phyloP scores from a whole-genome alignment of 2,113 vertebrate species.

The Monopterus albus region DNA sequence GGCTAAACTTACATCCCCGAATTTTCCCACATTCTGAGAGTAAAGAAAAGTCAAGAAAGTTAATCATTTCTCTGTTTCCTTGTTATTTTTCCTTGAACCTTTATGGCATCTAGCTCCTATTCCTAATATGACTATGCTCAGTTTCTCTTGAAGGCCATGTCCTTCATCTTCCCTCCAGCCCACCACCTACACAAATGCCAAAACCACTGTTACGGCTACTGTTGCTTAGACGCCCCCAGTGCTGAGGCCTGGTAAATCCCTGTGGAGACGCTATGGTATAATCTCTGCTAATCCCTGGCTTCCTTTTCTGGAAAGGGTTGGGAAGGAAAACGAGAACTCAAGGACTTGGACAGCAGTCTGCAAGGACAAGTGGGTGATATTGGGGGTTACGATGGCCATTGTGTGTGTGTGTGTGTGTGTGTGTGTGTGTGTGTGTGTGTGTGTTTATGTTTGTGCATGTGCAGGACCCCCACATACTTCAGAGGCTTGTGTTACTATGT shows the following conservation, averaged over 20 bases:
- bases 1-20: constrained; percentile 35
- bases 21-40: constrained; percentile 57
- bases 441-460: too few species aligned
- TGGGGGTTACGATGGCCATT: neutral
- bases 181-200: constrained; percentile 15
- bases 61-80: neutral
- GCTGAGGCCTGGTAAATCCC: constrained; percentile 41
- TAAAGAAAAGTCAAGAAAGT: constrained; percentile 9
- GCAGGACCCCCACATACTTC: constrained; percentile 70
- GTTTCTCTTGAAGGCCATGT: neutral
- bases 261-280: constrained; percentile 53
- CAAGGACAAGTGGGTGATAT: constrained; percentile 24
- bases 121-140: neutral
- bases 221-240: constrained; percentile 35
- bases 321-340: constrained; percentile 47
- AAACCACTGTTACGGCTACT: constrained; percentile 41
- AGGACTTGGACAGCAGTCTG: constrained; percentile 57
- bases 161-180: constrained; percentile 7
- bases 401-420: constrained; percentile 32
- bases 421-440: constrained; percentile 34
- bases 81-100: neutral
- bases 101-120: neutral
- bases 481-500: constrained; percentile 71
- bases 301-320: constrained; percentile 61
- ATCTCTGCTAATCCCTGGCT: constrained; percentile 70